These are phyloP conservation scores for Dendrophyllia cribrosa DNA, from an alignment of 64 coral and sea anemone genomes.

Conservation along the genomic window DNA sequence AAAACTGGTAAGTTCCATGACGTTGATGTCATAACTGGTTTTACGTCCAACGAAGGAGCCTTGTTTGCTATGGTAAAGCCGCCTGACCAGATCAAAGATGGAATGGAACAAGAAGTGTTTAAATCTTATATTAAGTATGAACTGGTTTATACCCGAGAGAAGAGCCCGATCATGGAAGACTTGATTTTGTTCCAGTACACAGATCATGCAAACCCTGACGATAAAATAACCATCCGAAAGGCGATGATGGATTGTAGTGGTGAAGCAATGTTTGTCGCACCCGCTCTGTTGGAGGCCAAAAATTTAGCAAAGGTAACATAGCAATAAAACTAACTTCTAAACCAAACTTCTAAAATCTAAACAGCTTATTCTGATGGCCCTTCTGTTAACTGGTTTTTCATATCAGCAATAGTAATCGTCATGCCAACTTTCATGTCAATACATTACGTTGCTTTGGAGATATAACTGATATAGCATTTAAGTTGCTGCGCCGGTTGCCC, in stretches of 20 bases:
- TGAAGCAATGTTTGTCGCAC: conserved; percentile 9
- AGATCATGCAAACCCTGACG: not conserved
- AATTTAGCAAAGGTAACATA: not conserved
- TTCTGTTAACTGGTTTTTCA: too few species aligned
- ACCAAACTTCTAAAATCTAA: not conserved
- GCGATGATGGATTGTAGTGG: not conserved
- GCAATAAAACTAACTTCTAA: too few species aligned
- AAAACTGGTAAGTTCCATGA: conserved; percentile 30
- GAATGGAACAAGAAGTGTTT: not conserved
- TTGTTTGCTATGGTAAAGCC: not conserved
- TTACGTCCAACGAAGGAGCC: conserved; percentile 16
- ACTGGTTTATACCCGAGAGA: not conserved
- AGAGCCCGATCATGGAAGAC: conserved; percentile 9
- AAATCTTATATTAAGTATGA: not conserved
- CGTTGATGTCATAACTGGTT: conserved; percentile 38
- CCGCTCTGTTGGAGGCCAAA: not conserved
- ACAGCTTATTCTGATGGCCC: too few species aligned
- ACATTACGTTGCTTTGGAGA: too few species aligned
- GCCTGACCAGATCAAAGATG: not conserved
- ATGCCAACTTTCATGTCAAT: too few species aligned
- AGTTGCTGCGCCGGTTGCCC: too few species aligned
- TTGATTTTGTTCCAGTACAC: conserved; percentile 10
- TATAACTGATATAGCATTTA: too few species aligned
- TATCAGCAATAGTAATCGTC: too few species aligned
- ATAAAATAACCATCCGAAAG: not conserved